phyloP scores from a whole-genome alignment of 35 echinoderm and acorn worm genomes.

The Diadema setosum region DNA sequence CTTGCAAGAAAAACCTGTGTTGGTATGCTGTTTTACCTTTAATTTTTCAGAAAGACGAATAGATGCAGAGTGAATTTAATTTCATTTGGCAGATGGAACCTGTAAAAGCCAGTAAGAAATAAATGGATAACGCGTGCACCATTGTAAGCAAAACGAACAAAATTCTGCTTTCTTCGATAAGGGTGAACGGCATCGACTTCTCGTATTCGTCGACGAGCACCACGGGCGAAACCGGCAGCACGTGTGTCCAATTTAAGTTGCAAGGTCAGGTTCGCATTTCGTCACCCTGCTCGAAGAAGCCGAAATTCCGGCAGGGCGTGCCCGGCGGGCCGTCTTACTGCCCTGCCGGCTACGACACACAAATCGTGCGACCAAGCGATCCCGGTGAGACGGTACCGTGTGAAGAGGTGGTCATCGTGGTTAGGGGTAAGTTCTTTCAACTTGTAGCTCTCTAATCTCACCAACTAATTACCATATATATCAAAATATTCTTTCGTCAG shows the following conservation, averaged over 20 bases:
- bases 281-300: constrained; percentile 1
- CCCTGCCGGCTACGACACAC: background rate
- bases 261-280: background rate
- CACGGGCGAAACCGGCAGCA: background rate
- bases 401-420: background rate
- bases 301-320: background rate
- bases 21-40: too few species aligned
- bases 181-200: background rate
- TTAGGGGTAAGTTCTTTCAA: background rate
- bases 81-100: too few species aligned
- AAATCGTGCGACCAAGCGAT: background rate
- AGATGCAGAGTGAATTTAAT: too few species aligned
- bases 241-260: constrained; percentile 7
- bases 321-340: background rate
- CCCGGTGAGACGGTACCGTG: background rate
- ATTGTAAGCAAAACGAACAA: background rate
- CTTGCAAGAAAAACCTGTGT: too few species aligned
- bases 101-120: too few species aligned
- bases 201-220: background rate
- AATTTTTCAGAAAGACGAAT: too few species aligned
- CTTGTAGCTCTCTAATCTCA: too few species aligned
- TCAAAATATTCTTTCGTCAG: too few species aligned
- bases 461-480: too few species aligned
- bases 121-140: too few species aligned
- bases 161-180: background rate